Base-by-base conservation (phyloP, 2,888 invertebrate species). In the Falcaria lacertinaria region DNA sequence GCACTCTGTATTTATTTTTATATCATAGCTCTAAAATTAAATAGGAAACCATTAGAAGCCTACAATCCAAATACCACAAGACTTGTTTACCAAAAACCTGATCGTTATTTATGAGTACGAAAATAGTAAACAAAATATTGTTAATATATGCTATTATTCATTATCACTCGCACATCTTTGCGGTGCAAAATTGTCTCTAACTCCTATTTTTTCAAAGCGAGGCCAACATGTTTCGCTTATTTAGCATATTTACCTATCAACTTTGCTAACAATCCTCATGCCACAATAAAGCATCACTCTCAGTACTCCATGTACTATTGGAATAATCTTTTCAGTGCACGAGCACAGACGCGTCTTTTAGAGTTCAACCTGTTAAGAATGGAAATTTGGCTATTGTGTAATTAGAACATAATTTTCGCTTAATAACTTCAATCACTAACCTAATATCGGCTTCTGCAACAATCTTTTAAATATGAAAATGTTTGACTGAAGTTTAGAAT, bases 141-240 rank as follows among this genome's bases (percentile, higher is more conserved):
- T 11, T 11, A 28, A 28, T 28, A 8, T 28, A 28, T 28, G 7
- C 28, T 28, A 11, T 28, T 28, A 28, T 28, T 28, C 3, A 28
- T 28, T 11, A 28, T 28, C 28, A 28, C 7, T 22, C 22, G 22
- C 22, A 22, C 13, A 36, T 19, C 19, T 36, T 2, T 8, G 28
- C 11, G 13, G 13, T 37, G 13, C 15, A 13, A 37, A 25, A 37
- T 15, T 13, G 37, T 11, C 37, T 37, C 22, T 2, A 22, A 60
- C 58, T 56, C 58, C 22, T 44, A 44, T 44, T 43, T 45, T 49
- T 44, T 34, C 22, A 33, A 19, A 40, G 43, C 65, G 67, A 69
- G 68, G 69, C 39, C 62, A 47, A 6, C 45, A 7, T 38, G 64
- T 69, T 66, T 60, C 57, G 54, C 60, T 55, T 58, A 48, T 65